Conservation (phyloP, 2,797 vertebrate species). For the Falco rusticolus region DNA sequence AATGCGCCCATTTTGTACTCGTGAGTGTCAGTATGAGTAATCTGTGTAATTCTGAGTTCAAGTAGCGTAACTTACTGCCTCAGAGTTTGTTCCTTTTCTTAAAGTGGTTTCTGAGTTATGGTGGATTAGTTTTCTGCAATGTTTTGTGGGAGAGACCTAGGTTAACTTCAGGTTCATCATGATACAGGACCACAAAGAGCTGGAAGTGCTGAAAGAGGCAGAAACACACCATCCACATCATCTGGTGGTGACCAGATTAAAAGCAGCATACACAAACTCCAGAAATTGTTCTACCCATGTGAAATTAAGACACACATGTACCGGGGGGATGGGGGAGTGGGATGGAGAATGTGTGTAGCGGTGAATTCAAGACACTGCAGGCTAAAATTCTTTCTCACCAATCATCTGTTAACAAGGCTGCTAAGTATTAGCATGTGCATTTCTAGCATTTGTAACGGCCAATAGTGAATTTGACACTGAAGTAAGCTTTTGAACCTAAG, state of each 20-base stretch:
- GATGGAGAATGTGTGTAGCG: not conserved
- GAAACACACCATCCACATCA: not conserved
- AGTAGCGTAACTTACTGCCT: not conserved
- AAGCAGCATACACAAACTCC: not conserved
- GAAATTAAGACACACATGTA: not conserved
- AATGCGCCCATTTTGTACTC: constrained; percentile 35
- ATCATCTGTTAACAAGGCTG: not conserved
- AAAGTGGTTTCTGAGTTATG: not conserved
- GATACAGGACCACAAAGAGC: not conserved
- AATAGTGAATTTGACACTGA: not conserved
- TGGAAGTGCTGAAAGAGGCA: not conserved
- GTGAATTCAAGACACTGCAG: not conserved
- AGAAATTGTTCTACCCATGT: not conserved
- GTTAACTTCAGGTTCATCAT: not conserved
- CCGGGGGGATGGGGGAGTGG: accelerated
- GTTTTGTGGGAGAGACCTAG: not conserved
- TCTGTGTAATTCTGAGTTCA: constrained; percentile 26
- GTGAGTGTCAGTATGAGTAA: constrained; percentile 22
- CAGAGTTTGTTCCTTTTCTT: not conserved
- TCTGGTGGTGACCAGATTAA: not conserved
- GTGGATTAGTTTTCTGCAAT: not conserved
- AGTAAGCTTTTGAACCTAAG: not conserved
- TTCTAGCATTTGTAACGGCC: not conserved
- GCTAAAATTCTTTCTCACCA: not conserved
- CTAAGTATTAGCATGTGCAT: not conserved